phyloP scores from a whole-genome alignment of 2,113 vertebrate species.

The Calidris pygmaea region DNA sequence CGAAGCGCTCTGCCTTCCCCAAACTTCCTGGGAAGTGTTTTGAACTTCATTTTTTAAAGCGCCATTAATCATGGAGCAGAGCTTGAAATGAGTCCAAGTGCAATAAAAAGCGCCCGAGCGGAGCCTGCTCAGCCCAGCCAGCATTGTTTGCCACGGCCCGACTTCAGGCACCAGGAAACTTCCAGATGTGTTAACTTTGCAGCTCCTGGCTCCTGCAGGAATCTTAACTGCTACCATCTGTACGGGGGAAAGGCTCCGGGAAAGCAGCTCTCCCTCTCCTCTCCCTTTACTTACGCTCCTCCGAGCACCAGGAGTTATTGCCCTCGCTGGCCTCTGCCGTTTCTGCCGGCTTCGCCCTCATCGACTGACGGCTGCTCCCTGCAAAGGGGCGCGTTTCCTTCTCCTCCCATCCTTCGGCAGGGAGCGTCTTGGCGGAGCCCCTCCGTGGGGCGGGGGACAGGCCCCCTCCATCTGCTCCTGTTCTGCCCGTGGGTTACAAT shows the following conservation, averaged over 20 bases:
- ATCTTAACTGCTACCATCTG: conserved; percentile 74
- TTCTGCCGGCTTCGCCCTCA: neutral
- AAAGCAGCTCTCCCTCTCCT: neutral
- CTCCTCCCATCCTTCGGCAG: neutral
- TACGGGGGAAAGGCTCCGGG: neutral
- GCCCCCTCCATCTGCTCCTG: conserved; percentile 36
- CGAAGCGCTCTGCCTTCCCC: neutral
- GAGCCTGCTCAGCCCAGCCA: conserved; percentile 31
- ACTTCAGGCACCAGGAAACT: conserved; percentile 66
- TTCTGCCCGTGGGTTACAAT: conserved; percentile 29
- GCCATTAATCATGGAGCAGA: conserved; percentile 50
- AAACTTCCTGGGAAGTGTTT: conserved; percentile 61
- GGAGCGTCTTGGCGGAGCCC: neutral
- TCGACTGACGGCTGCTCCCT: neutral
- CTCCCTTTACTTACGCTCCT: neutral
- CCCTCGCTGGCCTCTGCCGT: neutral
- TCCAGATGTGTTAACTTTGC: conserved; percentile 68
- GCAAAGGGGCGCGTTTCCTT: neutral
- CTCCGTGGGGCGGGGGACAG: rapidly evolving
- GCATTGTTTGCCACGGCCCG: conserved; percentile 27
- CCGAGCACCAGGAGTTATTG: neutral
- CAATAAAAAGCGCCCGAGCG: conserved; percentile 56
- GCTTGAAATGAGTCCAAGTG: conserved; percentile 59
- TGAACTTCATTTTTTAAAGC: conserved; percentile 62
- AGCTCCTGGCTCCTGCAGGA: conserved; percentile 61